Base-by-base conservation (phyloP, 2,113 vertebrate genomes). In the Cochlearius cochlearius region DNA sequence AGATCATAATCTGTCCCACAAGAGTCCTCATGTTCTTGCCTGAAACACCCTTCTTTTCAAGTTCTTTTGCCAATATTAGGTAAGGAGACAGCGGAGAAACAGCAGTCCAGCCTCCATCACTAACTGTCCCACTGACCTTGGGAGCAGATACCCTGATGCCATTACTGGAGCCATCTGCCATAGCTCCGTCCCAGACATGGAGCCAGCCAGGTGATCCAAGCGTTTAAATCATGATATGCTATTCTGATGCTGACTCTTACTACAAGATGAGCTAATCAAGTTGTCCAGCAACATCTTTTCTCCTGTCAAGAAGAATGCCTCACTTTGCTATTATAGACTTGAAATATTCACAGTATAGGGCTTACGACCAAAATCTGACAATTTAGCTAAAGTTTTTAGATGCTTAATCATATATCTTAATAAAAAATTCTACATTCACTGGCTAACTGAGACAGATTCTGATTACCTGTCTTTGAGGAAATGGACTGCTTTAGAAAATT, bases 401-500 rank as follows among this genome's bases (percentile, higher is more conserved):
- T 83, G 85, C 66, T 90, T 95, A 89, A 96, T 97, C 66, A 56
- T 69, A 92, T 41, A 85, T 77, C 77, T 97, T 97, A 84, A 96
- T 94, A 94, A 96, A 96, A 94, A 96, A 94, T 92, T 91, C 87
- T 49, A 72, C 85, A 79, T 45, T 76, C 64, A 10, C 59, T 53
- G 59, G 43, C 27, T 72, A 83, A 75, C 71, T 69, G 89, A 98
- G 96, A 96, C 91, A 95, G 93, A 96, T 88, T 95, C 96, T 97
- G 97, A 98, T 98, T 97, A 71, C 94, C 89, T 97, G 86, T 96
- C 96, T 96, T 82, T 62, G 91, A 97, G 76, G 77, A 94, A 98
- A 96, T 3, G 1, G 91, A 86, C 96, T 95, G 95, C 96, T 97
- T 96, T 75, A 80, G 96, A 95, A 98, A 97, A 98, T 98, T 96